Base-by-base conservation (phyloP, 2,888 invertebrate genomes). In the Ophioninae sp. region DNA sequence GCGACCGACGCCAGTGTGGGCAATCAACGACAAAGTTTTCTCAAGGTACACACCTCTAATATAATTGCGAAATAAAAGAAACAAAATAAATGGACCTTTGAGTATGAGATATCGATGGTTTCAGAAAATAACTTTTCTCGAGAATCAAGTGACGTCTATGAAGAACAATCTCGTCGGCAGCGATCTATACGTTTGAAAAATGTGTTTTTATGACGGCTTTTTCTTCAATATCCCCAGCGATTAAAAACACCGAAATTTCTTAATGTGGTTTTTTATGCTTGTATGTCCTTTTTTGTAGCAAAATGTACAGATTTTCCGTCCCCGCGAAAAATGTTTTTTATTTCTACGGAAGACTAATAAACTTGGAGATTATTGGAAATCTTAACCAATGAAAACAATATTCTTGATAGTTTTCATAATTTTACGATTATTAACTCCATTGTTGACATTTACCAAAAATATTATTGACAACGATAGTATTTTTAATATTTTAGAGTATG, bases 21-120 rank as follows among this genome's bases (percentile, higher is more conserved):
- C 63, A 85, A 71, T 63, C 88, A 90, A 20, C 87, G 87, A 17
- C 86, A 88, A 81, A 86, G 88, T 78, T 89, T 90, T 74, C 85
- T 87, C 41, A 87, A 84, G 87, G 90, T 90, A 87, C 9, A 22
- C 23, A 6, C 73, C 7, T 1, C 51, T 51, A 8, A 20, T 17
- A 23, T 37, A 10, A 17, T 39, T 7, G n/a, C 0, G 6, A 13
- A 71, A 37, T 23, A 6, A 69, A 39, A 13, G 2, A 71, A 37
- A 23, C 6, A 5, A 44, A 41, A 41, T 2, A 23, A n/a, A n/a
- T 17, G 22, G 0, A 6, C 10, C 56, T 17, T n/a, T 23, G n/a
- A 20, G 37, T 58, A n/a, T 13, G 51, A 65, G 61, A 58, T 59
- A 23, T 59, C 59, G 13, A 13, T 51, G 30, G 78, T 87, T 87